These are phyloP conservation scores for Sciurus niger DNA, from an alignment of 2,113 vertebrate species.

Conservation along the genomic window DNA sequence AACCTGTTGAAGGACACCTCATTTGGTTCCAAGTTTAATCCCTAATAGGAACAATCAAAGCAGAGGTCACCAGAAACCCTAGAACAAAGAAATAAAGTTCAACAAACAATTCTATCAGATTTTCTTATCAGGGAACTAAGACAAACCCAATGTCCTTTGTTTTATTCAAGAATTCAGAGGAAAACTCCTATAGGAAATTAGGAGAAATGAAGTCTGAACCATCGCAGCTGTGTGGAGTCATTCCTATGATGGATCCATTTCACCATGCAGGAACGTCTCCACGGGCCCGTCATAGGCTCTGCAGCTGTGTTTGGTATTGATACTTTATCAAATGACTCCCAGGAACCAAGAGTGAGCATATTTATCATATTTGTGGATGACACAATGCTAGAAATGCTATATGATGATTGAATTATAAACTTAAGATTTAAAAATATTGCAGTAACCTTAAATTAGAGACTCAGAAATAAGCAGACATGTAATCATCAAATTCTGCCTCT, in stretches of 20 bases:
- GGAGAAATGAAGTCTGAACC: not conserved
- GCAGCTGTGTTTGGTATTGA: not conserved
- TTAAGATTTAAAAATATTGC: slow-evolving; percentile 43
- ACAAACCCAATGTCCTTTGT: not conserved
- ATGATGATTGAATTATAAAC: not conserved
- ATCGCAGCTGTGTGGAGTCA: not conserved
- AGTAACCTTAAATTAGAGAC: not conserved
- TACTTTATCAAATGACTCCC: not conserved
- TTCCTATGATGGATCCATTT: not conserved
- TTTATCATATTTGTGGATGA: not conserved
- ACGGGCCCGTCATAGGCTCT: not conserved
- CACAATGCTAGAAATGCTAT: not conserved
- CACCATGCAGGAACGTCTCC: not conserved
- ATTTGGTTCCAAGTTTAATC: too few species aligned
- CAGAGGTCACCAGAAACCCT: not conserved
- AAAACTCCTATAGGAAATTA: not conserved
- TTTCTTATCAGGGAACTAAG: not conserved
- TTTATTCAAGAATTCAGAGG: slow-evolving; percentile 40
- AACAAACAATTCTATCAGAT: not conserved
- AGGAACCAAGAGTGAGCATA: not conserved
- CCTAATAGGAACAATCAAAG: not conserved
- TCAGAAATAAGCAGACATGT: not conserved
- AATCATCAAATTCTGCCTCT: not conserved
- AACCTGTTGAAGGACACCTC: not conserved
- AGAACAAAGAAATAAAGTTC: not conserved